These are phyloP conservation scores for Crematogaster levior DNA, from an alignment of 2,888 invertebrate genomes.

Conservation along the genomic window DNA sequence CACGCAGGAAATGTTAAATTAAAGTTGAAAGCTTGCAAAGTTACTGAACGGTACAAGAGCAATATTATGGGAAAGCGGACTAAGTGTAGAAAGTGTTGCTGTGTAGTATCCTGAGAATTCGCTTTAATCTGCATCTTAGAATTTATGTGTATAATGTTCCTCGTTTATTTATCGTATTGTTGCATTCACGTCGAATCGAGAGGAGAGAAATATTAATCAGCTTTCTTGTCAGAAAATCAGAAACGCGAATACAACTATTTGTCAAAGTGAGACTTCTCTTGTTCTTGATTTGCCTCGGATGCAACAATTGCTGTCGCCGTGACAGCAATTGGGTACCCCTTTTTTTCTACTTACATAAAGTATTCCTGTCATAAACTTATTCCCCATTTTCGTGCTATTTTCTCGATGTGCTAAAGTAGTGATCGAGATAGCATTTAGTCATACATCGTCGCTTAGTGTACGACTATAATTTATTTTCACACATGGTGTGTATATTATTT, in stretches of 20 bases:
- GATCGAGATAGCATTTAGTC: conserved; percentile 7
- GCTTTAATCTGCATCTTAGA: conserved; percentile 20
- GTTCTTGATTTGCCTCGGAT: conserved; percentile 2
- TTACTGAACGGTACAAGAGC: conserved; percentile 78
- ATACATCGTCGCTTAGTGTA: conserved; percentile 8
- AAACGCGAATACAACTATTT: background rate
- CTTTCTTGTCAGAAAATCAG: conserved; percentile 20
- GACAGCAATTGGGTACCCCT: background rate
- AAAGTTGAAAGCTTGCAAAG: conserved; percentile 77
- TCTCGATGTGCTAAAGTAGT: conserved; percentile 12
- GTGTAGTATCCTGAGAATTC: conserved; percentile 67
- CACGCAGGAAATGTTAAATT: conserved; percentile 71
- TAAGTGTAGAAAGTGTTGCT: conserved; percentile 81
- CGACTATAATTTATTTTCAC: conserved; percentile 42
- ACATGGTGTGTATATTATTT: background rate
- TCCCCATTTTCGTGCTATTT: background rate
- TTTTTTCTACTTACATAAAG: conserved; percentile 42
- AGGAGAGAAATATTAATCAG: background rate
- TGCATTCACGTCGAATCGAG: background rate
- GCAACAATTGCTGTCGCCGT: background rate
- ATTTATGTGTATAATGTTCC: conserved; percentile 60
- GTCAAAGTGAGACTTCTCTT: background rate
- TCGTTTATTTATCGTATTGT: conserved; percentile 59
- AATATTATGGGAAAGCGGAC: conserved; percentile 76
- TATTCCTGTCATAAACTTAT: conserved; percentile 19